phyloP scores from a whole-genome alignment of 2,113 vertebrate species.

The Ginglymostoma cirratum region DNA sequence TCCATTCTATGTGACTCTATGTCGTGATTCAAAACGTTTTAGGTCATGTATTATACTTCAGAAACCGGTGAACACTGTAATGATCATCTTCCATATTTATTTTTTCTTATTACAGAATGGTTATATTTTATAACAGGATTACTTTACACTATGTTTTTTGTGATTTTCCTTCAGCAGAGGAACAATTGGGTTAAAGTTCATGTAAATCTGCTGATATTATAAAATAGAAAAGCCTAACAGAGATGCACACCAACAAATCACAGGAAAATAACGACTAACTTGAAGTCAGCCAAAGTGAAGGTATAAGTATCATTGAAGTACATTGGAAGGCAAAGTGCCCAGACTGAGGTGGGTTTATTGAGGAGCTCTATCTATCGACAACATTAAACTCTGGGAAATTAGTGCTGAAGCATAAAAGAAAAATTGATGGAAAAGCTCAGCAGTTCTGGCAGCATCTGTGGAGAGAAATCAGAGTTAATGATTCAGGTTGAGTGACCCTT shows the following conservation, averaged over 20 bases:
- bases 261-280: neutral
- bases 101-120: neutral
- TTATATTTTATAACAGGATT: neutral
- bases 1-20: too few species aligned
- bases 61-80: neutral
- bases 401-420: too few species aligned
- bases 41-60: neutral
- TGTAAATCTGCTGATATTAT: neutral
- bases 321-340: neutral
- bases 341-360: neutral
- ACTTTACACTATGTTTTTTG: neutral
- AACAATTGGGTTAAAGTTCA: neutral
- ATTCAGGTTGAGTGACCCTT: too few species aligned
- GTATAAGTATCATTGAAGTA: neutral
- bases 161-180: neutral
- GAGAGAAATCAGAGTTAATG: too few species aligned
- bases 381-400: too few species aligned
- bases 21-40: neutral
- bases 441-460: too few species aligned
- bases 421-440: too few species aligned
- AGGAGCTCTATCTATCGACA: too few species aligned
- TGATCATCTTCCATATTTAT: neutral
- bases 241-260: neutral
- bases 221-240: neutral
- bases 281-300: neutral